These are phyloP conservation scores for Plutomurus gul DNA, from an alignment of 1,140 invertebrate genomes.

Conservation along the genomic window DNA sequence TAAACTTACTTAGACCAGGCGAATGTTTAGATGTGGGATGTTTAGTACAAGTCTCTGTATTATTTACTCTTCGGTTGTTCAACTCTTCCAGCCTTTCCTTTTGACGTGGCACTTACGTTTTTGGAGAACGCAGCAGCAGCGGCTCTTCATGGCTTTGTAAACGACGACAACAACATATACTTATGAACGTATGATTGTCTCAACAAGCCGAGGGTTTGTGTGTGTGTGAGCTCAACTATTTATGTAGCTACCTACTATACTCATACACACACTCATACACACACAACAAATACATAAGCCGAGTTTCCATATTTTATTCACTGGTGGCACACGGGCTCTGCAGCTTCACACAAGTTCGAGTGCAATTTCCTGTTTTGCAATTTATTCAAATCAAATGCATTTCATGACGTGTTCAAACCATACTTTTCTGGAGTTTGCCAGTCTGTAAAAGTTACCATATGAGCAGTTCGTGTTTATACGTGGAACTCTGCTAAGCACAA, in stretches of 20 bases:
- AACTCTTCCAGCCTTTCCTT: neutral
- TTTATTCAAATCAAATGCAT: constrained; percentile 19
- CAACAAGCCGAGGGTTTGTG: no score
- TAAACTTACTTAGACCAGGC: neutral
- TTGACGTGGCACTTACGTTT: neutral
- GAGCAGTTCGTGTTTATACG: neutral
- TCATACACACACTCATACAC: neutral
- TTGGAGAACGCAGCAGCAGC: neutral
- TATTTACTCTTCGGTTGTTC: neutral
- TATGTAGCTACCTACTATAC: no score
- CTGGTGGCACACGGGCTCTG: neutral
- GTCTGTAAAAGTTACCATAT: neutral
- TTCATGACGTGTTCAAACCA: neutral
- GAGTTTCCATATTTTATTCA: no score
- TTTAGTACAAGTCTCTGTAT: neutral
- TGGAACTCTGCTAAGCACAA: neutral
- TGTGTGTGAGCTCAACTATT: no score
- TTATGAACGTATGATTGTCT: no score
- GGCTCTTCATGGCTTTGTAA: neutral
- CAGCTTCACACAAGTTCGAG: constrained; percentile 18
- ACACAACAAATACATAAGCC: neutral
- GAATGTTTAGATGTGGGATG: neutral
- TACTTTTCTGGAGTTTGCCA: neutral
- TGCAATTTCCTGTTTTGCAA: constrained; percentile 29
- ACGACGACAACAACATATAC: no score